A percentile compares a stretch with the other conserved stretches of the same genome.
phyloP scores from a whole-genome alignment of 1,140 invertebrate species.

The Aphis craccivora region DNA sequence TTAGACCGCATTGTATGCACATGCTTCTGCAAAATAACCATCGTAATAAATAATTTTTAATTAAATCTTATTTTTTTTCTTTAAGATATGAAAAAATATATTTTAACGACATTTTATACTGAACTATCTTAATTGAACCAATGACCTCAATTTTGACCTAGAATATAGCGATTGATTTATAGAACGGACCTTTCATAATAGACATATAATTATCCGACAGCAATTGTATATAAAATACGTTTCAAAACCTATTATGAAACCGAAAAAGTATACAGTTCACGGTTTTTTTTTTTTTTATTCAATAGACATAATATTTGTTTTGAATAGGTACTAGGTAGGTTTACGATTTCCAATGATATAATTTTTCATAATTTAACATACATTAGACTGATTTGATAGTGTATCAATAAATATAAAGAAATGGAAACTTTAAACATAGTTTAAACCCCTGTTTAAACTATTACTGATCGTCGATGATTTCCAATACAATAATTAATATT shows the following conservation, averaged over 20 bases:
- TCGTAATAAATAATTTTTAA: neutral
- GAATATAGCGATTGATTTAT: neutral
- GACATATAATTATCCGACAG: neutral
- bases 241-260: conserved; percentile 15
- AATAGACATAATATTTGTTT: neutral
- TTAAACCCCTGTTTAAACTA: neutral
- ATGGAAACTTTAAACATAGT: neutral
- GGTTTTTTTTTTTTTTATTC: conserved; percentile 12
- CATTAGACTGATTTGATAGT: neutral
- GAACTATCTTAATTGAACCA: neutral
- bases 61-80: neutral
- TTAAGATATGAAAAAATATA: neutral
- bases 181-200: neutral
- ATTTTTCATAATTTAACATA: neutral
- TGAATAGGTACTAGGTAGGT: neutral
- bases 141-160: conserved; percentile 5
- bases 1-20: neutral
- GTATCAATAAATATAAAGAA: neutral
- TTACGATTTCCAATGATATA: neutral
- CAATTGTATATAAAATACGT: neutral
- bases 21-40: neutral
- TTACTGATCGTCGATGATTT: neutral
- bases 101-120: neutral
- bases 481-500: neutral
- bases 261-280: neutral